Base-by-base conservation (phyloP, 2,888 invertebrate species). In the Baronia brevicornis region DNA sequence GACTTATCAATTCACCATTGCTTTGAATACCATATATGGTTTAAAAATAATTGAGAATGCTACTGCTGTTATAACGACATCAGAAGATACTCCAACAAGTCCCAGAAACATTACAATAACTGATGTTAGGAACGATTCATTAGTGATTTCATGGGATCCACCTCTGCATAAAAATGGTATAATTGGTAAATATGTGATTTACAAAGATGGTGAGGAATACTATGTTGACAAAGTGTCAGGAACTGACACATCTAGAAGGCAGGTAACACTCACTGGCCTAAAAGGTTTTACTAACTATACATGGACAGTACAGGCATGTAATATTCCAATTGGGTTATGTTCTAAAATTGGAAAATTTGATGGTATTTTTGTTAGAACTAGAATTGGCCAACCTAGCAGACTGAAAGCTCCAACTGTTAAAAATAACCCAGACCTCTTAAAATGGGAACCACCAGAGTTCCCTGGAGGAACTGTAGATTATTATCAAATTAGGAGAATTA, bases 141-240 rank as follows among this genome's bases (percentile, higher is more conserved):
- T 91, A 35, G 60, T 74, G 4, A 67, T 93, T 26, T 74, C 80
- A 20, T 93, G 93, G 94, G 70, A 87, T 45, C 87, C 89, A 18
- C 95, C 96, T 1, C 53, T 71, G 1, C 77, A 86, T 10, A 86
- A 87, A 51, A 96, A 96, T 75, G 95, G 96, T 0, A 78, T 88
- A 9, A 82, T 95, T 30, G 86, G 86, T 15, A 86, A 87, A 48
- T 95, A 93, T 67, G 75, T 85, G 3, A 80, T 94, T 40, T 62
- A 59, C 33, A 79, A 85, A 41, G 86, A 86, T 59, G 79, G 46
- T 13, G 46, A 51, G 35, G 54, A 67, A 40, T 48, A 60, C 28
- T 41, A 41, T 43, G 49, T 51, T 35, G 60, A 61, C 22, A 61
- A 54, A 41, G 57, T 64, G n/a, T 48, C 55, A 34, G 61, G 60